Evolutionary conservation across 2,113 vertebrate species (phyloP).

Genomic region (Malurus alboscapulatus): DNA sequence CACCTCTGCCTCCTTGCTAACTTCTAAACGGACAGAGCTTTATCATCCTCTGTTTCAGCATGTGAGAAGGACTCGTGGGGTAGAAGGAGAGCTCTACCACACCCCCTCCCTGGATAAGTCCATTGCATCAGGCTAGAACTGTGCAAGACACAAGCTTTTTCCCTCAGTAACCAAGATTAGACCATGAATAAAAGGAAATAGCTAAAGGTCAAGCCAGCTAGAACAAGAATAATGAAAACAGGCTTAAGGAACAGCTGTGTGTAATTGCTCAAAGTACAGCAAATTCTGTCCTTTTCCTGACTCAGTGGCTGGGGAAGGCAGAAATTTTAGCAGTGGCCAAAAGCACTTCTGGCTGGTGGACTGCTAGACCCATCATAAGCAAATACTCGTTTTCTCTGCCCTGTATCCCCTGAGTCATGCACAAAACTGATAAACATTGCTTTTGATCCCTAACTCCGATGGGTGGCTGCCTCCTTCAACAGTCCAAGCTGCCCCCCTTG

Average conservation of each 20-base stretch:
- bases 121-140: slow-evolving; percentile 9
- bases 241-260: slow-evolving; percentile 50
- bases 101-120: background rate
- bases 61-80: background rate
- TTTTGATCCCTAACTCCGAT: background rate
- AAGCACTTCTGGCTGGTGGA: background rate
- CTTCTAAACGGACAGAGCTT: background rate
- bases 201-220: slow-evolving; percentile 53
- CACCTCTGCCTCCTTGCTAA: background rate
- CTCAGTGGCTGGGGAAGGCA: background rate
- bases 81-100: background rate
- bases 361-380: background rate
- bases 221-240: slow-evolving; percentile 23
- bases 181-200: slow-evolving; percentile 42
- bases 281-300: slow-evolving; percentile 22
- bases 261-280: slow-evolving; percentile 19
- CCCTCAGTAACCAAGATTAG: slow-evolving; percentile 44
- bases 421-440: background rate
- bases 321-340: background rate
- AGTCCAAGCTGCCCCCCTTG: background rate
- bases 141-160: background rate
- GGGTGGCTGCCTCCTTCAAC: background rate
- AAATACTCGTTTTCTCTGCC: background rate
- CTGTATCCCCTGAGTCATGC: background rate
- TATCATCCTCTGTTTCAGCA: background rate